A percentile compares a stretch with the other conserved stretches of the same genome.
Conservation (phyloP, 1,140 invertebrate genomes). For the Heliconius nattereri region DNA sequence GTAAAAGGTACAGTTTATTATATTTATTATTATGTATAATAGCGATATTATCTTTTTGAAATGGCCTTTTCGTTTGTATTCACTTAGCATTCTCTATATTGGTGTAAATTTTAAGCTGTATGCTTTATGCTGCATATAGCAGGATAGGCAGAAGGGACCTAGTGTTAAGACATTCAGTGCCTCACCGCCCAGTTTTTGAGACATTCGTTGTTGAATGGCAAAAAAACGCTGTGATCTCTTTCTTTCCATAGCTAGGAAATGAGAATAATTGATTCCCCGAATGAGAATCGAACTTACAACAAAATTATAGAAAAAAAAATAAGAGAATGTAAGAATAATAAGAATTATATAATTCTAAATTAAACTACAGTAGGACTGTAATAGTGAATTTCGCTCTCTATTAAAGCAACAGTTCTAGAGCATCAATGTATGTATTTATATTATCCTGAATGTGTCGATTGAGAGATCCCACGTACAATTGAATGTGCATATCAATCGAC, state of each 20-base stretch:
- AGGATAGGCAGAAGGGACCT: too few species aligned
- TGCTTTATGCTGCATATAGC: too few species aligned
- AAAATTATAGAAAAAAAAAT: too few species aligned
- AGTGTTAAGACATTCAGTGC: too few species aligned
- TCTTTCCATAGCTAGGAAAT: too few species aligned
- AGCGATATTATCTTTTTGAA: slow-evolving; percentile 1
- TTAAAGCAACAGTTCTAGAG: slow-evolving; percentile 4
- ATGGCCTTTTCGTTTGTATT: neutral
- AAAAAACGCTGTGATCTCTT: too few species aligned
- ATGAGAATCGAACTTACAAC: too few species aligned
- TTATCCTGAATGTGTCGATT: slow-evolving; percentile 27
- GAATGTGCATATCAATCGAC: slow-evolving; percentile 58
- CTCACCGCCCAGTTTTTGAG: too few species aligned
- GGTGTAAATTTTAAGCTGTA: neutral
- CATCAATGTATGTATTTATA: slow-evolving; percentile 14
- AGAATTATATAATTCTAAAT: neutral
- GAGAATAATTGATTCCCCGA: too few species aligned
- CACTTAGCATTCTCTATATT: neutral
- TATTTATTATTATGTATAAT: neutral
- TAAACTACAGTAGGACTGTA: neutral
- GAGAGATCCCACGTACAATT: slow-evolving; percentile 43
- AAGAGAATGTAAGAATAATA: too few species aligned
- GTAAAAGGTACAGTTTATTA: slow-evolving; percentile 2
- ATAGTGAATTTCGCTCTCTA: neutral
- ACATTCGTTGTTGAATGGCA: too few species aligned